Base-by-base conservation (phyloP, 2,888 invertebrate species). In the Linnaemya vulpina region DNA sequence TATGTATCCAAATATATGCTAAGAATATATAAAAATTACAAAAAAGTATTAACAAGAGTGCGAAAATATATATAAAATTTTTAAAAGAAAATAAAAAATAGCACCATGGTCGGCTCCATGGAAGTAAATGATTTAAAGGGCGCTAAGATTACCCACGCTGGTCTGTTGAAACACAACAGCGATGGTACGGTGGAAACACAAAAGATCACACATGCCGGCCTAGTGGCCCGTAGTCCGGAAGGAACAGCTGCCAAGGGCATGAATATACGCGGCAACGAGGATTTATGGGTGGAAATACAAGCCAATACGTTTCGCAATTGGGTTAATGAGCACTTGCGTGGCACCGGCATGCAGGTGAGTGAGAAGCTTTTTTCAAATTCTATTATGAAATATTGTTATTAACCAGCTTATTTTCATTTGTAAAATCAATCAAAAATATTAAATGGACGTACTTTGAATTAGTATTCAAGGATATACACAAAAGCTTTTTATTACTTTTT, bases 251-350 rank as follows among this genome's bases (percentile, higher is more conserved):
- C 98, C 87, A 96, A 97, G 91, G 97, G 97, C 87, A 98, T 98
- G 97, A 96, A 96, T 89, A 98, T 98, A 91, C 97, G 97, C 91
- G 98, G 98, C 87, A 96, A 97, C 90, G 97, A 98, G 93, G 98
- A 98, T 90, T 95, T 98, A 58, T 98, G 98, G 98, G 97, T 98
- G 71, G 97, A 98, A 92, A 98, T 98, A 87, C 98, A 98, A 92
- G 97, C 98, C 63, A 97, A 97, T 92, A 99, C 99, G 51, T 99
- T 99, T 92, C 95, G 96, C 88, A 99, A 99, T 93, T 99, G 99
- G 99, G 97, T 98, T 89, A 99, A 99, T 93, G 98, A 99, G 92
- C 96, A 97, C 89, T 92, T 97, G 87, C 94, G 95, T 86, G 96
- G 96, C 65, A 94, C 94, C 86, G 94, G 94, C 88, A 94, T 95